phyloP scores from a whole-genome alignment of 1,140 invertebrate genomes.

The Cydia fagiglandana region DNA sequence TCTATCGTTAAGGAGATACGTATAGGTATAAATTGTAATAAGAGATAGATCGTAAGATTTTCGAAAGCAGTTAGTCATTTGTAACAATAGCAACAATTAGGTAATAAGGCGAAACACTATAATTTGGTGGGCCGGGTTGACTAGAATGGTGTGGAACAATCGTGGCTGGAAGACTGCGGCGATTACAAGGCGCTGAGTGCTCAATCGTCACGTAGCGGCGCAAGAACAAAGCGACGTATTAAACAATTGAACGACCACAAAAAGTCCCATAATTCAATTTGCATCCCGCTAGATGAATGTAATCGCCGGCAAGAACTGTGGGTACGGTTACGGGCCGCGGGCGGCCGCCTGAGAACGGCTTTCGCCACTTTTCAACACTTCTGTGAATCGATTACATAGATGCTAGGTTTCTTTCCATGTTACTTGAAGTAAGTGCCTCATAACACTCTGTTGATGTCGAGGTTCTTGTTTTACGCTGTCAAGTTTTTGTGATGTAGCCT shows the following conservation, averaged over 20 bases:
- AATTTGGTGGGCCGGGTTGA: conserved; percentile 61
- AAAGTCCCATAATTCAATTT: conserved; percentile 79
- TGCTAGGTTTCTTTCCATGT: conserved; percentile 51
- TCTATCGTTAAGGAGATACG: not conserved
- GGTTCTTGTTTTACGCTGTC: conserved; percentile 5
- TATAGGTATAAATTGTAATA: conserved; percentile 32
- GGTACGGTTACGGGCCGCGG: conserved; percentile 60
- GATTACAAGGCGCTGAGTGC: conserved; percentile 68
- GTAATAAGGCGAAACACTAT: conserved; percentile 73
- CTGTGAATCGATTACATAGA: conserved; percentile 66
- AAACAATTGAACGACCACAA: conserved; percentile 72
- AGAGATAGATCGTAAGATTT: conserved; percentile 24
- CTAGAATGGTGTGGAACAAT: conserved; percentile 34
- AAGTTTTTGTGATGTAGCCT: not conserved
- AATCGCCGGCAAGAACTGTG: conserved; percentile 57
- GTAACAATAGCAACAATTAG: conserved; percentile 73
- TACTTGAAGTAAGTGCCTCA: conserved; percentile 38
- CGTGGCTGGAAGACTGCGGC: conserved; percentile 48
- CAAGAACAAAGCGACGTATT: conserved; percentile 70
- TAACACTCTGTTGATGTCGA: not conserved
- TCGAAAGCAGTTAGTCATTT: conserved; percentile 44
- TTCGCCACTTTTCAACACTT: conserved; percentile 76
- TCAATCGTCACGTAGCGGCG: conserved; percentile 75
- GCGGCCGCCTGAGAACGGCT: conserved; percentile 63
- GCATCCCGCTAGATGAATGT: conserved; percentile 72